Base-by-base conservation (phyloP, 1,140 invertebrate genomes). In the Sesamia nonagrioides region DNA sequence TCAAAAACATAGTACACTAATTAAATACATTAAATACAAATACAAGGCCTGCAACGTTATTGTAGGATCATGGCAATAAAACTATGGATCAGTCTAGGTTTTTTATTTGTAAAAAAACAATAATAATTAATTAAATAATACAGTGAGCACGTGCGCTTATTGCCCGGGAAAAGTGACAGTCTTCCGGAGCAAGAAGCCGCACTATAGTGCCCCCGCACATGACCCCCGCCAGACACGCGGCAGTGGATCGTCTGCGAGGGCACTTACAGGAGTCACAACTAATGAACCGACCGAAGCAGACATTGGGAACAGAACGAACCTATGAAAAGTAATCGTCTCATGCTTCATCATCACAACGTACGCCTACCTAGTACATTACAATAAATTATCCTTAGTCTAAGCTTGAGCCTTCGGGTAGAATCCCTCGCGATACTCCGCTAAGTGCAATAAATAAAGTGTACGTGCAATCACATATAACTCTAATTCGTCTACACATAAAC, bases 51-150 rank as follows among this genome's bases (percentile, higher is more conserved):
- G 42, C 40, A 9, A 9, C 9, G 42, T 13, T 45, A 13, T 4
- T 50, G 45, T 50, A 50, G 9, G 11, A 15, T 50, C 18, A 69
- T 48, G 33, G 9, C 27, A 84, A 87, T 82, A 86, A 82, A 78
- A 87, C 82, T 50, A 79, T 33, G 27, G 11, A 83, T 93, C 93
- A 94, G 93, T 94, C 93, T 92, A 92, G 74, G 88, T 89, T 90
- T 89, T 93, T 94, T 92, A 93, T 92, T 93, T 93, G 89, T 93
- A 93, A 93, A 93, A 88, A 93, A 94, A 92, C 88, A 91, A 91
- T 86, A 90, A 85, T 88, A 81, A 86, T 86, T 84, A 89, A 90
- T 88, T 88, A 90, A 91, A 88, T 85, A 90, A 90, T 90, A 91
- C 88, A 90, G 87, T 92, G 87, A 92, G 88, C 92, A 91, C 87